Evolutionary conservation across 37 sponge, comb jelly and placozoan species (phyloP).

Genomic region (Ephydatia muelleri): DNA sequence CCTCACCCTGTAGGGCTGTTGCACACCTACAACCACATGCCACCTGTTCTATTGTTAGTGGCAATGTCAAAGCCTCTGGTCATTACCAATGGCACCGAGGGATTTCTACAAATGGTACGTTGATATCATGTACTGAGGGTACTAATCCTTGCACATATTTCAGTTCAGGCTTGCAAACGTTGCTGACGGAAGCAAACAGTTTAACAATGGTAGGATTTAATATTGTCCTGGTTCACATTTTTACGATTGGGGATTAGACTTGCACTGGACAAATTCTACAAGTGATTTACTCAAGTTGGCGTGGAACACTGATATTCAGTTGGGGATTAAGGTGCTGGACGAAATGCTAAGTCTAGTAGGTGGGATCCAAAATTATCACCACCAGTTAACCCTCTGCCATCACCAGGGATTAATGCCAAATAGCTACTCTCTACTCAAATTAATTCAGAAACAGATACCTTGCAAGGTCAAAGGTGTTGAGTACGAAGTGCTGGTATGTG

Average conservation of each 20-base stretch:
- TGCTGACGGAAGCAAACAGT: neutral
- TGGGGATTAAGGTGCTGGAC: neutral
- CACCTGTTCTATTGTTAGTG: neutral
- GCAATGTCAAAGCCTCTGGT: neutral
- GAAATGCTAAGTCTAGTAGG: neutral
- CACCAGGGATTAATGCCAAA: neutral
- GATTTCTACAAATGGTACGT: neutral
- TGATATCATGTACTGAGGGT: neutral
- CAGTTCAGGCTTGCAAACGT: neutral
- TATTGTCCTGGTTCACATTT: neutral
- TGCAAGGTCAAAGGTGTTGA: neutral
- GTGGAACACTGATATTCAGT: neutral
- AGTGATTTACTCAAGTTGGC: neutral
- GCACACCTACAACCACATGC: neutral
- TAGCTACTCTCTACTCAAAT: neutral
- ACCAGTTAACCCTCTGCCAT: neutral
- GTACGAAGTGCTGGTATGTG: neutral
- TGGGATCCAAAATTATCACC: neutral
- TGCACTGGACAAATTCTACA: neutral
- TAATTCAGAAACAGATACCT: neutral
- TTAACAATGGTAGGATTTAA: neutral
- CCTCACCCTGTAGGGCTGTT: neutral
- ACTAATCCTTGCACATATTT: neutral
- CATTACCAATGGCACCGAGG: neutral
- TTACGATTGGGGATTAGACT: neutral